Conservation (phyloP, 2,113 vertebrate species). For the Passer domesticus region DNA sequence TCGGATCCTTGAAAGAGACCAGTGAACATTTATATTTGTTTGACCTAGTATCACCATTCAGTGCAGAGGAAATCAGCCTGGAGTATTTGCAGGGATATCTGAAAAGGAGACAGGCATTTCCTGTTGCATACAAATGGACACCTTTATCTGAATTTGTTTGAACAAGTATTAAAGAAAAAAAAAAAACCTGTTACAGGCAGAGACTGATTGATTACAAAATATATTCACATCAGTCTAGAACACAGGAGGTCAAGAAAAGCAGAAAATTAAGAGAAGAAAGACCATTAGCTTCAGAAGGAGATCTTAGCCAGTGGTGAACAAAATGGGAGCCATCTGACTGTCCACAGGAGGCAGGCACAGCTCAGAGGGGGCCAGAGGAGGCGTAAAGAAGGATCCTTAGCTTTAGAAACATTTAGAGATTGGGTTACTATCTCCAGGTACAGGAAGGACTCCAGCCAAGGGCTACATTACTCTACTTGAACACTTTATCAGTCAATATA, state of each 20-base stretch:
- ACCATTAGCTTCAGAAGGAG: not conserved
- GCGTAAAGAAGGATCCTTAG: not conserved
- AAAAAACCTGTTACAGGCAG: slow-evolving; percentile 44
- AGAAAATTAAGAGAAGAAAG: slow-evolving; percentile 13
- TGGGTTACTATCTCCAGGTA: not conserved
- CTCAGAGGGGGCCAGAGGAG: not conserved
- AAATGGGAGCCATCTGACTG: not conserved
- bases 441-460: slow-evolving; percentile 23
- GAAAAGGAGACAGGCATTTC: slow-evolving; percentile 75
- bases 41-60: not conserved
- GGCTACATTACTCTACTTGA: not conserved
- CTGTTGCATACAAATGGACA: slow-evolving; percentile 72
- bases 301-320: not conserved
- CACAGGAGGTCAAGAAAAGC: slow-evolving; percentile 59
- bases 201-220: slow-evolving; percentile 73
- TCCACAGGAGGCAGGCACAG: not conserved
- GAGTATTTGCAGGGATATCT: slow-evolving; percentile 73
- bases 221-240: slow-evolving; percentile 61
- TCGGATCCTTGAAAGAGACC: not conserved
- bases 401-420: not conserved
- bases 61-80: slow-evolving; percentile 38
- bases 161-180: slow-evolving; percentile 73
- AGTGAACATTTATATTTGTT: not conserved
- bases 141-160: slow-evolving; percentile 80
- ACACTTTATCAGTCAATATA: not conserved